Evolutionary conservation across 2,888 invertebrate genomes (phyloP).

Genomic region (Ditula angustiorana): DNA sequence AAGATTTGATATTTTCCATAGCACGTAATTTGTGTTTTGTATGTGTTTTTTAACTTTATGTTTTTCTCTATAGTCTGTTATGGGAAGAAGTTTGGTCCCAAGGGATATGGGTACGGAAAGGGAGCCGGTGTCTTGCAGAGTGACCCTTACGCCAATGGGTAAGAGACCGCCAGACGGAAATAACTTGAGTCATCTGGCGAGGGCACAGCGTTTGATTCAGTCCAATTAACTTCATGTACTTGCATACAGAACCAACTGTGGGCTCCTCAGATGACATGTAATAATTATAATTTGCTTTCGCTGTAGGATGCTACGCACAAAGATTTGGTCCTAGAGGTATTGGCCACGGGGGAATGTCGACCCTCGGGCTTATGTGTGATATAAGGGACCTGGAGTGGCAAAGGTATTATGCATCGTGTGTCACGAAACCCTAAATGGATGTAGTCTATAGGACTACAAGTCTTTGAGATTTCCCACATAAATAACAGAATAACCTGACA

Average conservation of each 20-base stretch:
- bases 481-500: constrained; percentile 56
- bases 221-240: constrained; percentile 33
- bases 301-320: constrained; percentile 97
- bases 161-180: constrained; percentile 77
- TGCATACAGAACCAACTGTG: constrained; percentile 54
- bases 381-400: constrained; percentile 91
- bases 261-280: constrained; percentile 65
- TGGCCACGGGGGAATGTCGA: constrained; percentile 95
- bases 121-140: constrained; percentile 97
- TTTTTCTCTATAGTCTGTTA: constrained; percentile 92
- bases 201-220: constrained; percentile 61
- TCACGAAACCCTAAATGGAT: constrained; percentile 53
- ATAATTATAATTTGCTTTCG: constrained; percentile 79
- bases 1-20: constrained; percentile 16
- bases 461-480: constrained; percentile 48
- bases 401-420: constrained; percentile 83
- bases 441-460: constrained; percentile 60
- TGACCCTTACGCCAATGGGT: constrained; percentile 94
- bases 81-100: constrained; percentile 98
- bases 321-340: constrained; percentile 97
- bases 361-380: constrained; percentile 94
- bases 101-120: constrained; percentile 98
- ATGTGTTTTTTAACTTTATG: constrained; percentile 57
- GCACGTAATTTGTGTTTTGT: constrained; percentile 39
- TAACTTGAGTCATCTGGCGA: constrained; percentile 71